A percentile compares a stretch with the other conserved stretches of the same genome.
phyloP scores from a whole-genome alignment of 2,797 vertebrate species.

The Pseudochromis fuscus region DNA sequence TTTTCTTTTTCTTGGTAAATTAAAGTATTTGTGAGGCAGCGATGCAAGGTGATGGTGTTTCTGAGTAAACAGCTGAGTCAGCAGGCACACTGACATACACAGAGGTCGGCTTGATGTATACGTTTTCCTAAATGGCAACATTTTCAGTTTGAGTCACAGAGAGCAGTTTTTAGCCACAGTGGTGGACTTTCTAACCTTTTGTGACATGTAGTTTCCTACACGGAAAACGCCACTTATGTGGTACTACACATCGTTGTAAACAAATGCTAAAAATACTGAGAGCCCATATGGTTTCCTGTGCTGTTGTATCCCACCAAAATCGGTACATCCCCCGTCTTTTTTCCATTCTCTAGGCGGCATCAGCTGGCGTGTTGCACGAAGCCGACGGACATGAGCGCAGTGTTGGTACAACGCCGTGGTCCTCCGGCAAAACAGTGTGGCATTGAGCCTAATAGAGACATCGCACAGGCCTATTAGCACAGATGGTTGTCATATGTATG shows the following conservation, averaged over 20 bases:
- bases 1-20: constrained; percentile 20
- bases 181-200: constrained; percentile 20
- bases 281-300: constrained; percentile 47
- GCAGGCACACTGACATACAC: not conserved
- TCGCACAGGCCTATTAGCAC: constrained; percentile 92
- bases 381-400: constrained; percentile 53
- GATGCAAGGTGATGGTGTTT: constrained; percentile 21
- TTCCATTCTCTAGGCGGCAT: constrained; percentile 57
- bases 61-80: constrained; percentile 37
- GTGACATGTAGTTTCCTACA: not conserved
- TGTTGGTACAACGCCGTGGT: constrained; percentile 59
- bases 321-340: constrained; percentile 20
- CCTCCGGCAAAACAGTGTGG: constrained; percentile 73
- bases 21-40: constrained; percentile 19
- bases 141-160: not conserved
- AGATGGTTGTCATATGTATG: constrained; percentile 99
- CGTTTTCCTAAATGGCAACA: not conserved
- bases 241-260: constrained; percentile 28
- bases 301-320: constrained; percentile 40
- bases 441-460: constrained; percentile 92
- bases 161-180: not conserved
- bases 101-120: not conserved
- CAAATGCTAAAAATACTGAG: constrained; percentile 48
- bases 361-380: constrained; percentile 65
- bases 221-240: constrained; percentile 24